These are phyloP conservation scores for Trichacis sp. DNA, from an alignment of 2,888 invertebrate species.

Conservation along the genomic window DNA sequence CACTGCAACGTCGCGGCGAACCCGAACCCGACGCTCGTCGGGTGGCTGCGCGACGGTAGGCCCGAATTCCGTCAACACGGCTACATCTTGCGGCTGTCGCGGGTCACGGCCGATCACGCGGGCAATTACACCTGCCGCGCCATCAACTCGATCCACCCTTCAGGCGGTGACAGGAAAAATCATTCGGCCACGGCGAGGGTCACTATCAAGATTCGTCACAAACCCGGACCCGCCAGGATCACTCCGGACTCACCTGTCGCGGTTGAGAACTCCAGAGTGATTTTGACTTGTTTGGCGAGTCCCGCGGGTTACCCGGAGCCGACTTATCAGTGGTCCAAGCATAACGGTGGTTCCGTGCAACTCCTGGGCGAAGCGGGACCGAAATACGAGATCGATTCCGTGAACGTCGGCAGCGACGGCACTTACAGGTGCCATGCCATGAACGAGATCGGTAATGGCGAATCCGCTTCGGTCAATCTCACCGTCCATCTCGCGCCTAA, in stretches of 20 bases:
- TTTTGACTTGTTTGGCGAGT: slow-evolving; percentile 85
- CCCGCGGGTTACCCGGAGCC: slow-evolving; percentile 95
- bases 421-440: slow-evolving; percentile 91
- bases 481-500: slow-evolving; percentile 91
- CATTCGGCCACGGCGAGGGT: slow-evolving; percentile 85
- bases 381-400: slow-evolving; percentile 87
- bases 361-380: slow-evolving; percentile 85
- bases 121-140: slow-evolving; percentile 93
- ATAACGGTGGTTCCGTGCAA: slow-evolving; percentile 77
- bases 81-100: slow-evolving; percentile 78
- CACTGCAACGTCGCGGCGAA: slow-evolving; percentile 92
- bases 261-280: slow-evolving; percentile 85
- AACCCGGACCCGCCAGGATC: slow-evolving; percentile 86
- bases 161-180: slow-evolving; percentile 78
- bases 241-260: slow-evolving; percentile 87
- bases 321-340: slow-evolving; percentile 90
- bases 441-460: slow-evolving; percentile 89
- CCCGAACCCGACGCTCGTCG: slow-evolving; percentile 83
- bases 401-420: slow-evolving; percentile 88
- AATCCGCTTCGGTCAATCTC: slow-evolving; percentile 84
- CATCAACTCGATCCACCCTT: slow-evolving; percentile 84
- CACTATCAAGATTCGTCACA: slow-evolving; percentile 85
- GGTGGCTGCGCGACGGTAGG: slow-evolving; percentile 89
- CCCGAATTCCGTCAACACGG: slow-evolving; percentile 88
- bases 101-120: slow-evolving; percentile 86